Percentiles rank a stretch among this genome's conserved stretches.
Evolutionary conservation across 2,888 invertebrate genomes (phyloP).

Genomic region (Ceratothoa steindachneri): DNA sequence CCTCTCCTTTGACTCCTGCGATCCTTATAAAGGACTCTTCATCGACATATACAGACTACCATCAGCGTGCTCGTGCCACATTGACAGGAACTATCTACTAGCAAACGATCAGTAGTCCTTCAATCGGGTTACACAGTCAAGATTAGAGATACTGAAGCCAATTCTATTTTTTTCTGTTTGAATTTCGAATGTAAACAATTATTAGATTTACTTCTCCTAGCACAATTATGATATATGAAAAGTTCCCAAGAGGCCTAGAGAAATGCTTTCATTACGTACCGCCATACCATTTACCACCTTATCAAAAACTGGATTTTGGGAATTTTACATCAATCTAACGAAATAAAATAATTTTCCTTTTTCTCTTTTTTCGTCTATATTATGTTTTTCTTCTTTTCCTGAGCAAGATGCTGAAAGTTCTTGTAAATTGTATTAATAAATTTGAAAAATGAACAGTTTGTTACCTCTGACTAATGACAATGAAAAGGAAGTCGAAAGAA

Average conservation of each 20-base stretch:
- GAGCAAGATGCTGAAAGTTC: slow-evolving; percentile 37
- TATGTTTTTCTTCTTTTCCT: slow-evolving; percentile 8
- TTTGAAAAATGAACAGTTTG: too few species aligned
- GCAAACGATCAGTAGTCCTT: not conserved
- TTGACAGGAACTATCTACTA: too few species aligned
- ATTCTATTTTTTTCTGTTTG: not conserved
- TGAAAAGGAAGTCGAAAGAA: too few species aligned
- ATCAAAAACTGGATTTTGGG: slow-evolving; percentile 25
- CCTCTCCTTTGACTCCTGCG: slow-evolving; percentile 49
- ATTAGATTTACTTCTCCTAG: too few species aligned
- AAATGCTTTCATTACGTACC: slow-evolving; percentile 47
- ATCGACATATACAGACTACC: slow-evolving; percentile 51
- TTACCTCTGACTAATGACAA: too few species aligned
- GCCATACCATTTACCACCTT: slow-evolving; percentile 14
- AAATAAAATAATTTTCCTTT: too few species aligned
- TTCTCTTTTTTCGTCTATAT: too few species aligned
- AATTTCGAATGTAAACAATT: not conserved
- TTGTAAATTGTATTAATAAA: too few species aligned
- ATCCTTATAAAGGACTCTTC: slow-evolving; percentile 50
- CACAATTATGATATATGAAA: too few species aligned
- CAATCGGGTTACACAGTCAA: not conserved
- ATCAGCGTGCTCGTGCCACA: slow-evolving; percentile 51
- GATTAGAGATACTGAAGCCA: not conserved
- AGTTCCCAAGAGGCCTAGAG: slow-evolving; percentile 41
- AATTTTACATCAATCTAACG: slow-evolving; percentile 24